Conservation (phyloP, 2,888 invertebrate genomes). For the Daptonema setosum region DNA sequence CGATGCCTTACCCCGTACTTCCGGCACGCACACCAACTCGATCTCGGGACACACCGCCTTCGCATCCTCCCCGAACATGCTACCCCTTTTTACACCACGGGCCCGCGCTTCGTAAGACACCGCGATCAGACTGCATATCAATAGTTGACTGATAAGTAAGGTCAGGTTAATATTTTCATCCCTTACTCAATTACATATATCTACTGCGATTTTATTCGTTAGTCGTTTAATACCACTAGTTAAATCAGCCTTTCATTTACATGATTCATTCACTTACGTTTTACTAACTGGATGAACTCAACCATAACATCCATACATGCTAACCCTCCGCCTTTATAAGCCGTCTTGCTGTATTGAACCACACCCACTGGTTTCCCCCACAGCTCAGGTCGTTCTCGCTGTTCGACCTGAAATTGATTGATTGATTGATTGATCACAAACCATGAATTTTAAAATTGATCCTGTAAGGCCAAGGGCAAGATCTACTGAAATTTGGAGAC, state of each 20-base stretch:
- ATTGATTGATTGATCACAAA: too few species aligned
- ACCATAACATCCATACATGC: too few species aligned
- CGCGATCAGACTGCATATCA: slow-evolving; percentile 59
- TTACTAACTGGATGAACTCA: too few species aligned
- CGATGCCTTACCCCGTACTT: slow-evolving; percentile 66
- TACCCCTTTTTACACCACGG: slow-evolving; percentile 54
- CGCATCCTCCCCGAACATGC: slow-evolving; percentile 73
- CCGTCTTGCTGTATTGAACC: slow-evolving; percentile 83
- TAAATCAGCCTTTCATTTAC: too few species aligned
- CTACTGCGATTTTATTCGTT: too few species aligned
- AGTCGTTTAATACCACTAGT: too few species aligned
- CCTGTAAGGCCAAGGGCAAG: too few species aligned
- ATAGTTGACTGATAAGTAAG: neutral
- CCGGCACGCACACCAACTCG: slow-evolving; percentile 44
- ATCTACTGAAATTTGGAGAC: too few species aligned
- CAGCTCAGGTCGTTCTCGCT: slow-evolving; percentile 56
- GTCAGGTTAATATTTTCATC: neutral
- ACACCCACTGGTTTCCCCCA: slow-evolving; percentile 78
- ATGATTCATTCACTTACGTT: too few species aligned
- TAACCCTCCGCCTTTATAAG: slow-evolving; percentile 78
- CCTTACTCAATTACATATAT: too few species aligned
- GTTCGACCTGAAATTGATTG: too few species aligned
- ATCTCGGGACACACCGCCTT: slow-evolving; percentile 67
- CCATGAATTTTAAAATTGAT: too few species aligned
- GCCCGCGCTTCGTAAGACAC: slow-evolving; percentile 86